A percentile compares a stretch with the other conserved stretches of the same genome.
Evolutionary conservation across 2,797 vertebrate species (phyloP).

Genomic region (Pipistrellus pygmaeus): DNA sequence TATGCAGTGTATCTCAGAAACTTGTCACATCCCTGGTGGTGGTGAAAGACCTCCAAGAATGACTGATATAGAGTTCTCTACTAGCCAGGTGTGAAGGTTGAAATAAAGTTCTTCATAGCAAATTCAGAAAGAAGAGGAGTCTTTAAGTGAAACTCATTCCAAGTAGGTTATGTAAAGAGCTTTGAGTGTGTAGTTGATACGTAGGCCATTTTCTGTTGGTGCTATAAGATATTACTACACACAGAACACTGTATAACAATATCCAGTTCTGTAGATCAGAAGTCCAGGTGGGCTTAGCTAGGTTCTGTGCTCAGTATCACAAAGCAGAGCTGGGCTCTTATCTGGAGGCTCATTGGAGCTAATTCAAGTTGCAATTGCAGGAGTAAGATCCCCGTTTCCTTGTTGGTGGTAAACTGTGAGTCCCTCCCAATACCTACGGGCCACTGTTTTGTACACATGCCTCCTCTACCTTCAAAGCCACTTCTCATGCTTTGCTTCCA

Average conservation of each 20-base stretch:
- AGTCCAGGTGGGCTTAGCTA: neutral
- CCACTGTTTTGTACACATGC: neutral
- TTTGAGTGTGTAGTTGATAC: neutral
- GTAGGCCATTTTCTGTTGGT: neutral
- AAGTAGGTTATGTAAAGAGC: neutral
- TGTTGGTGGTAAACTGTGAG: neutral
- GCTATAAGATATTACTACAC: neutral
- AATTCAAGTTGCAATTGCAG: neutral
- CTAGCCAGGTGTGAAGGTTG: neutral
- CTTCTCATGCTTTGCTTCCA: neutral
- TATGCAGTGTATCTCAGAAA: neutral
- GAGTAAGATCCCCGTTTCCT: neutral
- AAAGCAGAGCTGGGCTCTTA: neutral
- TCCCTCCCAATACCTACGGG: neutral
- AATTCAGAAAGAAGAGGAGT: neutral
- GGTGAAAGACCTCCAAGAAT: neutral
- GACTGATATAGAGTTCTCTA: neutral
- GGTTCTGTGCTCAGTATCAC: neutral
- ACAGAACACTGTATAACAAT: neutral
- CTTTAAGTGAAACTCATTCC: slow-evolving; percentile 29
- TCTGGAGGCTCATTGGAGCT: neutral
- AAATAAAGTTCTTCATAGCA: slow-evolving; percentile 21
- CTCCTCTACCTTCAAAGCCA: neutral
- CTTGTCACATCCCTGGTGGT: neutral
- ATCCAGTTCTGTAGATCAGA: neutral